Conservation (phyloP, 2,888 invertebrate genomes). For the Psylliodes chrysocephalus region DNA sequence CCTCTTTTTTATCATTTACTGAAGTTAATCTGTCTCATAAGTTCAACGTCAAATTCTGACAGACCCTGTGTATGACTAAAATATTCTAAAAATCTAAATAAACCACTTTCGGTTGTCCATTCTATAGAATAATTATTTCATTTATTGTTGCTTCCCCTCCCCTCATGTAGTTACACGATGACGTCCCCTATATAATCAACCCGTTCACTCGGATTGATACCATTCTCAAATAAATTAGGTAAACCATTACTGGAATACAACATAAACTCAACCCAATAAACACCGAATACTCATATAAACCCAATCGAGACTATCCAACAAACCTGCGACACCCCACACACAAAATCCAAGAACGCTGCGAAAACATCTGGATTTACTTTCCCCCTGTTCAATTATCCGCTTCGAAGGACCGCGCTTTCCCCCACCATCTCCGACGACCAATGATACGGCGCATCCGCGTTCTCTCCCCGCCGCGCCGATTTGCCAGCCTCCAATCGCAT, state of each 20-base stretch:
- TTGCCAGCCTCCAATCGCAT: conserved; percentile 62
- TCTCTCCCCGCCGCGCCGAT: conserved; percentile 51
- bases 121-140: too few relatives aligned
- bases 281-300: conserved; percentile 5
- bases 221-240: conserved; percentile 10
- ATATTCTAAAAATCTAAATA: too few relatives aligned
- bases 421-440: conserved; percentile 39
- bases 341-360: conserved; percentile 24
- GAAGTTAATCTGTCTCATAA: too few relatives aligned
- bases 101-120: too few relatives aligned
- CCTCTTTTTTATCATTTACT: too few relatives aligned
- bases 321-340: conserved; percentile 11
- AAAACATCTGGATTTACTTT: conserved; percentile 41
- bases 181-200: too few relatives aligned
- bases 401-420: conserved; percentile 24
- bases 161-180: too few relatives aligned
- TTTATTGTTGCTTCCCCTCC: too few relatives aligned
- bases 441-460: conserved; percentile 37
- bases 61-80: too few relatives aligned
- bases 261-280: conserved; percentile 13
- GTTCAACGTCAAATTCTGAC: too few relatives aligned
- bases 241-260: conserved; percentile 16
- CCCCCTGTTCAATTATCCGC: conserved; percentile 41
- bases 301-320: conserved; percentile 16
- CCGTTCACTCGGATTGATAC: too few relatives aligned